These are phyloP conservation scores for Bufotes viridis DNA, from an alignment of 2,797 vertebrate species.

Conservation along the genomic window DNA sequence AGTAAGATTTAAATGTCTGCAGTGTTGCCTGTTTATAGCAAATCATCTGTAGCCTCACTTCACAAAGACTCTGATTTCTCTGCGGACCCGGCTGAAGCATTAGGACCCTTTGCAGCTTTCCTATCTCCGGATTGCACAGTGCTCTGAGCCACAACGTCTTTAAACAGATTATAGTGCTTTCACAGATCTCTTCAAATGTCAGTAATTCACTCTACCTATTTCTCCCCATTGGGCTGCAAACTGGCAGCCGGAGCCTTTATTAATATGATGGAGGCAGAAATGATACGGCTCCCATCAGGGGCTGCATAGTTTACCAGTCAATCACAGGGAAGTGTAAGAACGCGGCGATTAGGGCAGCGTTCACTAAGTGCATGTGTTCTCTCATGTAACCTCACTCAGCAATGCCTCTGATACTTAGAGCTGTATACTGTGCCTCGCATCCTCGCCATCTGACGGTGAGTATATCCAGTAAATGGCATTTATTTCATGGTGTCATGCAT, in stretches of 20 bases:
- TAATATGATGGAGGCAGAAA: constrained; percentile 48
- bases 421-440: background rate
- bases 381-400: background rate
- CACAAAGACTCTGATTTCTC: background rate
- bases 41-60: background rate
- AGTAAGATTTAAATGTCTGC: background rate
- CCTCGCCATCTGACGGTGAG: background rate
- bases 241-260: constrained; percentile 36
- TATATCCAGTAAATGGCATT: background rate
- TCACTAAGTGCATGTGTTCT: background rate
- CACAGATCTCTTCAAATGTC: constrained; percentile 39
- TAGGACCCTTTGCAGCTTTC: background rate
- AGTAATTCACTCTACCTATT: constrained; percentile 53
- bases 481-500: too few species aligned
- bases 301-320: constrained; percentile 47
- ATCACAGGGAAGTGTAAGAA: constrained; percentile 8
- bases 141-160: constrained; percentile 1
- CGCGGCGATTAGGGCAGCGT: background rate
- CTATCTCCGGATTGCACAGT: constrained; percentile 16
- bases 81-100: background rate
- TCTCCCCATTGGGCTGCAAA: constrained; percentile 42
- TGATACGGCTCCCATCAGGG: constrained; percentile 42
- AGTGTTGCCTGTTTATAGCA: background rate
- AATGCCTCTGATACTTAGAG: background rate
- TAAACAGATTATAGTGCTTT: constrained; percentile 51